Conservation (phyloP, 2,888 invertebrate genomes). For the Coleophora flavipennella region DNA sequence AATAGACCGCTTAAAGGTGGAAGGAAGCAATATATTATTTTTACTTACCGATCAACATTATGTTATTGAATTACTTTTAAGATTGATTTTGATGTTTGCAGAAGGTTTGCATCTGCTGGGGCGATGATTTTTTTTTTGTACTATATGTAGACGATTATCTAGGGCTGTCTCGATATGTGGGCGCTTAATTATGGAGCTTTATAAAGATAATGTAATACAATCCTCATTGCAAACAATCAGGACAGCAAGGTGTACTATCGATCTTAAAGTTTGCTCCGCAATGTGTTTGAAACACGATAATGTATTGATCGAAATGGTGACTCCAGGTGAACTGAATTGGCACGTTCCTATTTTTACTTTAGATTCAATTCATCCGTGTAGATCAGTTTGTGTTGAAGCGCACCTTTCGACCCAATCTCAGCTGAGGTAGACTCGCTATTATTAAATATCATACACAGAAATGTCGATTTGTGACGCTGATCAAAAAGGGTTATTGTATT, state of each 20-base stretch:
- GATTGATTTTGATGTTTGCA: conserved; percentile 61
- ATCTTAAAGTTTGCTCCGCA: conserved; percentile 34
- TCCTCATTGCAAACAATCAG: conserved; percentile 60
- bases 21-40: conserved; percentile 69
- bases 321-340: conserved; percentile 45
- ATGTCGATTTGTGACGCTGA: conserved; percentile 40
- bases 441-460: conserved; percentile 13
- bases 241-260: conserved; percentile 49
- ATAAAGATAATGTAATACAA: conserved; percentile 70
- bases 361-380: too few species aligned
- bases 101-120: conserved; percentile 60
- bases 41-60: conserved; percentile 60
- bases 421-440: conserved; percentile 20
- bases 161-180: conserved; percentile 52
- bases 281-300: conserved; percentile 43
- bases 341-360: conserved; percentile 50
- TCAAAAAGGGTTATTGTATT: conserved; percentile 56
- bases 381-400: conserved; percentile 12
- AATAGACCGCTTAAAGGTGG: conserved; percentile 58
- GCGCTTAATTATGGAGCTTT: conserved; percentile 57
- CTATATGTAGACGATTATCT: conserved; percentile 18
- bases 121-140: conserved; percentile 41
- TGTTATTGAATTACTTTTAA: conserved; percentile 71
- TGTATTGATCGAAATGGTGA: conserved; percentile 38
- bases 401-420: conserved; percentile 25